Conservation (phyloP, 2,113 vertebrate species). For the Mesitornis unicolor region DNA sequence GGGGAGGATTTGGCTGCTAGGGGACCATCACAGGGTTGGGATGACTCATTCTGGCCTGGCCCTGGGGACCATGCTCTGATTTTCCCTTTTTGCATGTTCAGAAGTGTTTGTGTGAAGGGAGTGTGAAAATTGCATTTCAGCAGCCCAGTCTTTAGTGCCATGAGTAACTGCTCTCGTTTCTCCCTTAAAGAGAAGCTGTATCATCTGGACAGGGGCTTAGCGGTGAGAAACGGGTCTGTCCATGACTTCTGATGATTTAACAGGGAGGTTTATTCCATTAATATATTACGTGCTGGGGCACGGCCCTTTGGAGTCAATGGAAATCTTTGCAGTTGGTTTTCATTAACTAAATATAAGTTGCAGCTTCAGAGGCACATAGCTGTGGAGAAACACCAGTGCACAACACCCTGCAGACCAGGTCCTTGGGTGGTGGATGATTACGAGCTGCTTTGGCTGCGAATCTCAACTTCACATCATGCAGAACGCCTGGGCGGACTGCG, state of each 20-base stretch:
- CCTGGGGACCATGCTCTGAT: not conserved
- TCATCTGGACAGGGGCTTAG: not conserved
- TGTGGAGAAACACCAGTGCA: not conserved
- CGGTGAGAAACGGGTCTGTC: not conserved
- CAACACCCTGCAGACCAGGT: not conserved
- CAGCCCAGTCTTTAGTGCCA: not conserved
- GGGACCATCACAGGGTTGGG: not conserved
- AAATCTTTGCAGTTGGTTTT: not conserved
- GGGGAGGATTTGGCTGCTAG: not conserved
- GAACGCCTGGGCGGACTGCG: accelerated
- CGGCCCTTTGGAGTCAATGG: not conserved
- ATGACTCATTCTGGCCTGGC: not conserved
- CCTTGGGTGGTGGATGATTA: not conserved
- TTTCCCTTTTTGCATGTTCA: not conserved
- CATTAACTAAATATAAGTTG: not conserved
- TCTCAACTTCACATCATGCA: not conserved
- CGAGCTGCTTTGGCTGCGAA: not conserved
- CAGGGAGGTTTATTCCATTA: not conserved
- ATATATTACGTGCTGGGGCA: not conserved
- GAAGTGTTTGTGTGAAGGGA: not conserved
- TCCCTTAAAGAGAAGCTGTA: not conserved
- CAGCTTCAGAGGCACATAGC: not conserved
- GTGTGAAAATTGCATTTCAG: not conserved
- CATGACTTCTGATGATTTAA: not conserved
- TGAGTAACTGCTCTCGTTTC: not conserved